Conservation (phyloP, 2,797 vertebrate genomes). For the Bryconaethiops microstoma region DNA sequence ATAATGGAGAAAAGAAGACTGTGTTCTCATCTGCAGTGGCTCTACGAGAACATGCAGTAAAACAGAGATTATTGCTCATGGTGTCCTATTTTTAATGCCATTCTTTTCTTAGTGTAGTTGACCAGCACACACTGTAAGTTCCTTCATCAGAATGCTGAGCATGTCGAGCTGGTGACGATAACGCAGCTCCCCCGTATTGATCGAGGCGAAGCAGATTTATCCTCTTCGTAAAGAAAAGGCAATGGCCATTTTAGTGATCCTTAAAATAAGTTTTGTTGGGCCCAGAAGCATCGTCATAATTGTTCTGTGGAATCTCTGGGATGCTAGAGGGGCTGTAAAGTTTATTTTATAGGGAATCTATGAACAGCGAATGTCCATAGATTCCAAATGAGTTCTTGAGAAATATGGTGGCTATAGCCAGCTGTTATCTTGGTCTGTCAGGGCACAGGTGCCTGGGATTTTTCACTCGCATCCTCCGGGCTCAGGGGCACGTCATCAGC, state of each 20-base stretch:
- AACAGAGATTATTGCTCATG: conserved; percentile 38
- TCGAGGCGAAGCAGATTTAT: conserved; percentile 63
- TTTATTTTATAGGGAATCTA: conserved; percentile 58
- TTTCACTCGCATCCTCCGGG: conserved; percentile 27
- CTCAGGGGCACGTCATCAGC: conserved; percentile 36
- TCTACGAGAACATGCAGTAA: conserved; percentile 13
- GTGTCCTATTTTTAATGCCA: conserved; percentile 34
- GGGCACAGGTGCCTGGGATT: conserved; percentile 47
- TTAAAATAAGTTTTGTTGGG: conserved; percentile 59
- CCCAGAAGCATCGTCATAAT: conserved; percentile 55
- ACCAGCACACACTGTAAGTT: conserved; percentile 49
- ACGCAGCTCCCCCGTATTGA: conserved; percentile 65
- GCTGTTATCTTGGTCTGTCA: conserved; percentile 57
- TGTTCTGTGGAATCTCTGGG: conserved; percentile 50
- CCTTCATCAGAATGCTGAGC: conserved; percentile 56
- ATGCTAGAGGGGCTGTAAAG: conserved; percentile 59
- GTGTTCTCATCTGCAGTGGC: conserved; percentile 15
- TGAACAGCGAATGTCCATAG: conserved; percentile 59
- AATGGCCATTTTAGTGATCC: conserved; percentile 59
- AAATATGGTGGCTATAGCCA: conserved; percentile 54
- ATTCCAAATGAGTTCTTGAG: conserved; percentile 58
- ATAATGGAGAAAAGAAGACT: neutral
- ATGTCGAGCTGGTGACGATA: conserved; percentile 52
- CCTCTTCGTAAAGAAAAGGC: conserved; percentile 60
- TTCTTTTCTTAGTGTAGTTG: conserved; percentile 50